A percentile compares a stretch with the other conserved stretches of the same genome.
phyloP scores from a whole-genome alignment of 2,888 invertebrate genomes.

The Papilio demoleus region DNA sequence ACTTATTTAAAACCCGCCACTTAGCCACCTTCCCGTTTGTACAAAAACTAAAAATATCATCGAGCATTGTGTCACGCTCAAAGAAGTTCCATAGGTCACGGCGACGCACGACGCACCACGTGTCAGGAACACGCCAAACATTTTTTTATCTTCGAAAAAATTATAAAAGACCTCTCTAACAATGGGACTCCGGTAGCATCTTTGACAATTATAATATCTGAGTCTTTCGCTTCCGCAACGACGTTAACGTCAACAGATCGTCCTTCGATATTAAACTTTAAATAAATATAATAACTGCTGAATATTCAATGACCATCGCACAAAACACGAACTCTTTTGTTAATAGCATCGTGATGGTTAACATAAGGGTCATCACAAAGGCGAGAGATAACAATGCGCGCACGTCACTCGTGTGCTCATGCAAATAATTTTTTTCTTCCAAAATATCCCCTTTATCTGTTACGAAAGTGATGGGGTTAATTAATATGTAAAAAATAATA shows the following conservation, averaged over 20 bases:
- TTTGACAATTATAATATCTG: slow-evolving; percentile 83
- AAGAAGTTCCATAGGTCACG: slow-evolving; percentile 83
- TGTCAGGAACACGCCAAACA: slow-evolving; percentile 83
- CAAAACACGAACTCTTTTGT: slow-evolving; percentile 58
- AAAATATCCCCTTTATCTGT: slow-evolving; percentile 81
- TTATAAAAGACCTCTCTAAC: slow-evolving; percentile 80
- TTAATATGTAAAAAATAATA: slow-evolving; percentile 81
- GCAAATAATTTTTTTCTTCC: slow-evolving; percentile 81
- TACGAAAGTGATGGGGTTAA: slow-evolving; percentile 79
- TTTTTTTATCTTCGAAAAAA: slow-evolving; percentile 82
- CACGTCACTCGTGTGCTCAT: slow-evolving; percentile 83
- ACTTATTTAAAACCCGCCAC: slow-evolving; percentile 82
- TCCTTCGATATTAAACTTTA: slow-evolving; percentile 63
- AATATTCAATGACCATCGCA: slow-evolving; percentile 54
- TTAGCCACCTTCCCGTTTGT: slow-evolving; percentile 79
- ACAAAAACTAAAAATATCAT: slow-evolving; percentile 82
- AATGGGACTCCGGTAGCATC: slow-evolving; percentile 82
- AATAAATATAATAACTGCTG: slow-evolving; percentile 55
- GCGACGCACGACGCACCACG: slow-evolving; percentile 76
- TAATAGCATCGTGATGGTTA: slow-evolving; percentile 63
- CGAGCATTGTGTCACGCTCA: slow-evolving; percentile 79
- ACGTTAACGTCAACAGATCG: slow-evolving; percentile 56
- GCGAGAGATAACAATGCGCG: slow-evolving; percentile 81
- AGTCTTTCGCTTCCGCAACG: slow-evolving; percentile 55
- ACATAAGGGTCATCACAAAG: slow-evolving; percentile 83